A percentile compares a stretch with the other conserved stretches of the same genome.
These are phyloP conservation scores for Rhinophrynus dorsalis DNA, from an alignment of 2,797 vertebrate genomes.

Conservation along the genomic window DNA sequence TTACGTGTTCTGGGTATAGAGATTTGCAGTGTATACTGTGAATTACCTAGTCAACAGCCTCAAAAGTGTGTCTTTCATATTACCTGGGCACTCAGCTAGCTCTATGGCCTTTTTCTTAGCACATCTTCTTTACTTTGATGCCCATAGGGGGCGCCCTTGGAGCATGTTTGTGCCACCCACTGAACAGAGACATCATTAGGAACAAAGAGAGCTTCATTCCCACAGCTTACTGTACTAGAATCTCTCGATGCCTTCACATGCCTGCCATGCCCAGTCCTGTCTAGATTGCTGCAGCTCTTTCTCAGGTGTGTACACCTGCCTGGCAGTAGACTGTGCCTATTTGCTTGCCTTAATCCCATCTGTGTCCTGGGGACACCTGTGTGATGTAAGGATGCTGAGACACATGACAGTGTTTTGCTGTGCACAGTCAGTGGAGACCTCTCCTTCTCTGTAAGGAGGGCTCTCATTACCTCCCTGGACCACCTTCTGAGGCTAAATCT, in stretches of 20 bases:
- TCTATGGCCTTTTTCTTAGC: neutral
- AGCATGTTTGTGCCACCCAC: constrained; percentile 25
- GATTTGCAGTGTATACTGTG: no score
- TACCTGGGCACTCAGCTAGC: neutral
- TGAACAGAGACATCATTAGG: neutral
- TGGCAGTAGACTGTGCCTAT: neutral
- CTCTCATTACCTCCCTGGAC: neutral
- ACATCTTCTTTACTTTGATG: neutral
- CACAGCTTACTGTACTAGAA: neutral
- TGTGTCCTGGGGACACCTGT: neutral
- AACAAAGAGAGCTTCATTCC: constrained; percentile 39
- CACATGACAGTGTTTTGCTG: neutral
- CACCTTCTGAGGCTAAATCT: neutral
- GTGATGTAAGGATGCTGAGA: neutral
- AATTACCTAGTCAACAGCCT: no score
- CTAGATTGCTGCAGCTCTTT: constrained; percentile 1
- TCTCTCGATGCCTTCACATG: constrained; percentile 2
- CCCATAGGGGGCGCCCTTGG: constrained; percentile 41
- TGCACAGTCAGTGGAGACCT: no score
- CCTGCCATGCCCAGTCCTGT: constrained; percentile 10
- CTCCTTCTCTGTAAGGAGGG: neutral
- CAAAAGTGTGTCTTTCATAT: neutral
- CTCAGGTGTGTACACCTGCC: neutral
- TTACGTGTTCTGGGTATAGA: no score
- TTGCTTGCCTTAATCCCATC: neutral